Conservation (phyloP, 2,113 vertebrate genomes). For the Calidris pugnax region DNA sequence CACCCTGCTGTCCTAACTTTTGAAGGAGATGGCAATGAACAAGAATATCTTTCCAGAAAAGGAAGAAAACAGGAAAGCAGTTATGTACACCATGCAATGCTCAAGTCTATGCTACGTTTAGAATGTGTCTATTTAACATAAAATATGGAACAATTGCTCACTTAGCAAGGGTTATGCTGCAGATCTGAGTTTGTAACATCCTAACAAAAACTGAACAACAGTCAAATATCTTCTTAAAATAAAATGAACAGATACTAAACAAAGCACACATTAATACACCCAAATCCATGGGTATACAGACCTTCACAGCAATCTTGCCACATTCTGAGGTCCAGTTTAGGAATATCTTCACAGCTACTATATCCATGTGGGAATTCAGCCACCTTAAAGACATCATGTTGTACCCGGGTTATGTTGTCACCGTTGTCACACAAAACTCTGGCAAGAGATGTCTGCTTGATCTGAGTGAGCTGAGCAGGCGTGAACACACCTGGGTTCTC, state of each 20-base stretch:
- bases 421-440: conserved; percentile 92
- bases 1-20: neutral
- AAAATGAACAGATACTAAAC: neutral
- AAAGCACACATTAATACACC: neutral
- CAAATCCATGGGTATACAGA: conserved; percentile 36
- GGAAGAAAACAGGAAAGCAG: neutral
- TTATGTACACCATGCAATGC: neutral
- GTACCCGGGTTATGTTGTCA: conserved; percentile 94
- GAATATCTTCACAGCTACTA: conserved; percentile 85
- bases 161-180: neutral
- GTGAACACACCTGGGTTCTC: conserved; percentile 93
- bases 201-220: neutral
- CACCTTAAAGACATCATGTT: conserved; percentile 89
- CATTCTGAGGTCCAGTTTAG: conserved; percentile 91
- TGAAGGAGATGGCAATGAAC: neutral
- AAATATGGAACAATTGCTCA: neutral
- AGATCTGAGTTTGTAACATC: neutral
- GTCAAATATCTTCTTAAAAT: neutral
- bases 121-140: neutral
- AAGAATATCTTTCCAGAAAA: neutral
- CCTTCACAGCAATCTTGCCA: conserved; percentile 99
- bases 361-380: conserved; percentile 91
- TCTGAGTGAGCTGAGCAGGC: conserved; percentile 92
- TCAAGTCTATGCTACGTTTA: neutral
- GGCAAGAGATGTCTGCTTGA: conserved; percentile 91